phyloP scores from a whole-genome alignment of 2,113 vertebrate genomes.

The Panurus biarmicus region DNA sequence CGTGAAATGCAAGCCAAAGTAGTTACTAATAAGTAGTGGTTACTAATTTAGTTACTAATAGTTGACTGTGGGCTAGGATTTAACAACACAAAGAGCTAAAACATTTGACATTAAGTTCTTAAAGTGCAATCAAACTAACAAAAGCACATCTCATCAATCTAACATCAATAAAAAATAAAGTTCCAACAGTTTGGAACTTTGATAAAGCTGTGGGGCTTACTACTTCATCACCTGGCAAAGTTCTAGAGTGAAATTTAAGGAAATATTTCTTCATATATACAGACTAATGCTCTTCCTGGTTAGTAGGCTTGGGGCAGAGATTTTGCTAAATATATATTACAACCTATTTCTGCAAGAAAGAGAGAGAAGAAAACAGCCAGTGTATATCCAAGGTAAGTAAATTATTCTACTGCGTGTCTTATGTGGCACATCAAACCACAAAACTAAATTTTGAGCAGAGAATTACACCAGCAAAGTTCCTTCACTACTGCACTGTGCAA shows the following conservation, averaged over 20 bases:
- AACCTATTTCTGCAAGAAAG: background rate
- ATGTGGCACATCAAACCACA: rapidly evolving
- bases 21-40: too few species aligned
- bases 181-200: background rate
- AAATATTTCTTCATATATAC: background rate
- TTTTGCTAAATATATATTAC: background rate
- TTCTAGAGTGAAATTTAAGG: background rate
- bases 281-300: background rate
- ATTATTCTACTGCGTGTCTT: background rate
- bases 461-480: background rate
- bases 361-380: background rate
- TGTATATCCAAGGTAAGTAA: background rate
- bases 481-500: background rate
- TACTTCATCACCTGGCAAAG: background rate
- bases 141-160: background rate
- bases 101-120: background rate
- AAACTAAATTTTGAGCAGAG: background rate
- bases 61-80: background rate
- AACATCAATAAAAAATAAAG: background rate
- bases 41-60: background rate
- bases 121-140: background rate
- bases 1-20: background rate
- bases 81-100: background rate
- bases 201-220: background rate
- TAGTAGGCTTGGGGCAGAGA: background rate